Evolutionary conservation across 2,797 vertebrate genomes (phyloP).

Genomic region (Leuciscus waleckii): DNA sequence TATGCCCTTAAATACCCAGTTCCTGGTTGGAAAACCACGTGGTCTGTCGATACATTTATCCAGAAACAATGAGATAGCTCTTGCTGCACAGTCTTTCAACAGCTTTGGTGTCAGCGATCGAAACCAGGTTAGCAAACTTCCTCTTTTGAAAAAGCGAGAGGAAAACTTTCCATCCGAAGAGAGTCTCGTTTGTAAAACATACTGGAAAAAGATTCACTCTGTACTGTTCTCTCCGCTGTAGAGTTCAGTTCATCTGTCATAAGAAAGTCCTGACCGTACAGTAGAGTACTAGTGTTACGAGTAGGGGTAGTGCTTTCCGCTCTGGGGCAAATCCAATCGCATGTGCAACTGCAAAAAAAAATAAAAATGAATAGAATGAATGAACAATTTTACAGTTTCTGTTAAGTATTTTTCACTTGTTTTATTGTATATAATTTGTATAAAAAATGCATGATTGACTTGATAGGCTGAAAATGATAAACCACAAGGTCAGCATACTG

Average conservation of each 20-base stretch:
- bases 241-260: conserved; percentile 84
- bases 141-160: conserved; percentile 58
- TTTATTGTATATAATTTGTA: not conserved
- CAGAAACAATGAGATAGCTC: conserved; percentile 9
- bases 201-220: conserved; percentile 39
- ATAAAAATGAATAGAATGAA: not conserved
- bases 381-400: not conserved
- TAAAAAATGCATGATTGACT: not conserved
- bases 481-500: not conserved
- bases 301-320: conserved; percentile 77
- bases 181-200: conserved; percentile 31
- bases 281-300: conserved; percentile 84
- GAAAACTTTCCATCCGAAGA: conserved; percentile 33
- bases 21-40: not conserved
- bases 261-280: conserved; percentile 89
- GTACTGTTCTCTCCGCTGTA: conserved; percentile 52
- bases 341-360: conserved; percentile 79
- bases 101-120: conserved; percentile 56
- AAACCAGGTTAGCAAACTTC: conserved; percentile 52
- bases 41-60: not conserved
- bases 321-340: conserved; percentile 81
- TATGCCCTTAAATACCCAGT: conserved; percentile 20
- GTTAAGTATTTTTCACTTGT: not conserved
- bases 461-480: not conserved
- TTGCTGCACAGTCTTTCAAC: conserved; percentile 42